Base-by-base conservation (phyloP, 2,113 vertebrate genomes). In the Amphilophus citrinellus region DNA sequence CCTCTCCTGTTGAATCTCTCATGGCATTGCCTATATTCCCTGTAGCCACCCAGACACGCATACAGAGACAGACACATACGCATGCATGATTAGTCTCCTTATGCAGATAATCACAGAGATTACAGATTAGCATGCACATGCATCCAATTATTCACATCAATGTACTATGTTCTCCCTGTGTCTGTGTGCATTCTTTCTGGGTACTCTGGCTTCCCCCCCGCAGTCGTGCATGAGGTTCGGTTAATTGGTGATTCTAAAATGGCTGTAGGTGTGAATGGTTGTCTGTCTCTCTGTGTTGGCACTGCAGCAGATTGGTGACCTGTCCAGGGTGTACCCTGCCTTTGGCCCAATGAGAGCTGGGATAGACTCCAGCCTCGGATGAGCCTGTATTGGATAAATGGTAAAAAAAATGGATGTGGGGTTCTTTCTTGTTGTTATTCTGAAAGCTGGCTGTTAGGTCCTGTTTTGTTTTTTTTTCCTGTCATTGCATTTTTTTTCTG, bases 1-100 rank as follows among this genome's bases (percentile, higher is more conserved):
- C 65, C 58, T 91, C 62, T 77, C 37, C 77, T 83, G 50, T 82
- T 76, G 62, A 76, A 89, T 83, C 73, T 91, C 73, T 82, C 35
- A 68, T 83, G 71, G 78, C 61, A 59, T 79, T 42, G 65, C 73
- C 75, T 80, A 47, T 22, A 58, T 10, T 68, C 61, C 71, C 39
- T 68, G 56, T 24, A 61, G n/a, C 75, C 77, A 61, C 59, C 47
- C 84, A 82, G 18, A 15, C 22, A 47, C 73, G 59, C 18, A 20
- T 66, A 27, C 32, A 39, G 20, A 62, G 71, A 47, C 39, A 30
- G 24, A 80, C 68, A 56, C 42, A 50, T 30, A 20, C 27, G 20
- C 24, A 50, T 47, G 44, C 68, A 73, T n/a, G 61, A 79, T 78
- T 47, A 39, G 78, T 82, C 60, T 79, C 57, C n/a, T 13, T 39